Base-by-base conservation (phyloP, 2,797 vertebrate species). In the Cynopterus sphinx region DNA sequence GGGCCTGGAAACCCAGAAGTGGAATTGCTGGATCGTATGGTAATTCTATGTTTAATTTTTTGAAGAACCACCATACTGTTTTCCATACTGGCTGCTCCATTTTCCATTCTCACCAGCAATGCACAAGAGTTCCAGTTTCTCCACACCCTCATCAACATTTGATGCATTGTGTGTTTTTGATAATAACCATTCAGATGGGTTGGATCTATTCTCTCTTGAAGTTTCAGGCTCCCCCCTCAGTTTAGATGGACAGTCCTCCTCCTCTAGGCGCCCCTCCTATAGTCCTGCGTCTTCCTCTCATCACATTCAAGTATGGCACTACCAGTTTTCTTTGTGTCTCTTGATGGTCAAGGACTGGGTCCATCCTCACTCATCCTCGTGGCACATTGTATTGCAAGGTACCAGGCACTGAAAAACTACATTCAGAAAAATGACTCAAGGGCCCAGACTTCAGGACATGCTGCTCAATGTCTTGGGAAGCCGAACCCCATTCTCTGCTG, bases 121-220 rank as follows among this genome's bases (percentile, higher is more conserved):
- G 51, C 8, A 17, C 11, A 36, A 7, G 21, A 1, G 51, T 36
- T 57, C 12, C 26, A 24, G 0, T 49, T 55, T 81, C 74, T 82
- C 90, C 24, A 39, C 7, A 5, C 46, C 31, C 16, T 49, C 15
- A 28, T 26, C 39, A 51, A 46, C 31, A 68, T 39, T 41, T 71
- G 39, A 22, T 49, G 2, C 51, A 31, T 57, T 46, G 10, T 87
- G 22, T n/a, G 22, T 41, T 89, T 73, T 71, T 57, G 70, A 73
- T 84, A 33, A 22, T 41, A 53, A 46, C 49, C 39, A n/a, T 70
- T 77, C 55, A 36, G 4, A 71, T 59, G 75, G 36, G 2, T 83
- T 92, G 84, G 57, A 79, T 84, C 28, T 51, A 5, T 59, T 92
- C 24, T 92, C 21, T 85, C 39, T 74, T 51, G 63, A 89, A 73